phyloP scores from a whole-genome alignment of 2,888 invertebrate genomes.

The Coleophora flavipennella region DNA sequence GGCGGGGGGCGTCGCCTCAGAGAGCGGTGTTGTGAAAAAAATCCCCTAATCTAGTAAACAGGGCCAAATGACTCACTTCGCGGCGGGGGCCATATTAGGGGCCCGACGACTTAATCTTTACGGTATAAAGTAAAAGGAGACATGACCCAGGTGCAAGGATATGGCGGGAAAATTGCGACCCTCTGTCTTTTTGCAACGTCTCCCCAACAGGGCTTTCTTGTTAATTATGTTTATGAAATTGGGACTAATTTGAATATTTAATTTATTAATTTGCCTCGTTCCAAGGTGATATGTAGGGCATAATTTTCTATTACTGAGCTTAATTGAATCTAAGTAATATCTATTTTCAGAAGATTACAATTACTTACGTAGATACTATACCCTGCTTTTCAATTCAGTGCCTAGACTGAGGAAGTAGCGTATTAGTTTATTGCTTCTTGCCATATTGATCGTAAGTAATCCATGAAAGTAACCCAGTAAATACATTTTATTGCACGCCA shows the following conservation, averaged over 20 bases:
- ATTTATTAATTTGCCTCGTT: slow-evolving; percentile 26
- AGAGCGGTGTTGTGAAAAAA: slow-evolving; percentile 60
- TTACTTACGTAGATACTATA: too few relatives aligned
- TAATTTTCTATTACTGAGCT: slow-evolving; percentile 3
- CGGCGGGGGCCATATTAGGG: slow-evolving; percentile 44
- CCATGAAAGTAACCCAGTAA: too few relatives aligned
- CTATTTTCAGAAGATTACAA: too few relatives aligned
- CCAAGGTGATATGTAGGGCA: slow-evolving; percentile 2
- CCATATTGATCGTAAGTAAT: too few relatives aligned
- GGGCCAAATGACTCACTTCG: slow-evolving; percentile 69
- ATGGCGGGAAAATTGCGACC: slow-evolving; percentile 50
- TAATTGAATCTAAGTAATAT: neutral
- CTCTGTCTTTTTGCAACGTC: slow-evolving; percentile 52
- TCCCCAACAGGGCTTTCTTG: slow-evolving; percentile 31
- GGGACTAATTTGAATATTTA: slow-evolving; percentile 41
- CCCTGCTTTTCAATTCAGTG: too few relatives aligned
- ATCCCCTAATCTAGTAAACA: slow-evolving; percentile 71
- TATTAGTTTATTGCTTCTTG: too few relatives aligned
- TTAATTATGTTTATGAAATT: slow-evolving; percentile 59
- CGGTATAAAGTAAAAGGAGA: slow-evolving; percentile 70
- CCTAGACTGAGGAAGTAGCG: too few relatives aligned
- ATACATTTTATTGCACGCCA: too few relatives aligned
- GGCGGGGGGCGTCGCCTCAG: slow-evolving; percentile 34
- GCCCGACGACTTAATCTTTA: slow-evolving; percentile 68
- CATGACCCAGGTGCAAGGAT: slow-evolving; percentile 65